Percentiles rank a stretch among this genome's conserved stretches.
Conservation (phyloP, 2,888 invertebrate genomes). For the Drosophila buzzatii region DNA sequence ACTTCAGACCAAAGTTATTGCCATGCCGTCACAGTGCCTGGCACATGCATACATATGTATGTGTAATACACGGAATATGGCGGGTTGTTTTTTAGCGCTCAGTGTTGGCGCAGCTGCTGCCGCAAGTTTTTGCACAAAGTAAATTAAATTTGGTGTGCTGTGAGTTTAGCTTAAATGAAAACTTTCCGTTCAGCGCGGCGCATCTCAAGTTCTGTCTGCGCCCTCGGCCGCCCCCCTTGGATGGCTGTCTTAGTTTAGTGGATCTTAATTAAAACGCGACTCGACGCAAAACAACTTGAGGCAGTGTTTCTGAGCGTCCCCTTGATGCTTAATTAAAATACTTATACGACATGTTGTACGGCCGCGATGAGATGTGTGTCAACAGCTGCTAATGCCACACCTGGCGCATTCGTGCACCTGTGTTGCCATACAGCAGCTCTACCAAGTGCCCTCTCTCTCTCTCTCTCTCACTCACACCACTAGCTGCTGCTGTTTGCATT, state of each 20-base stretch:
- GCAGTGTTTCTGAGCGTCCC: slow-evolving; percentile 62
- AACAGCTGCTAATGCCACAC: slow-evolving; percentile 75
- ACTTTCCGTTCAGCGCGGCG: slow-evolving; percentile 58
- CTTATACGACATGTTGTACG: slow-evolving; percentile 78
- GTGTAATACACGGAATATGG: slow-evolving; percentile 51
- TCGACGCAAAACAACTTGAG: slow-evolving; percentile 58
- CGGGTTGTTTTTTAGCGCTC: slow-evolving; percentile 22
- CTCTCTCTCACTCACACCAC: not conserved
- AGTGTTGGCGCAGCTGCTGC: slow-evolving; percentile 63
- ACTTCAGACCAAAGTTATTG: slow-evolving; percentile 50
- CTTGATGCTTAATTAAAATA: slow-evolving; percentile 81
- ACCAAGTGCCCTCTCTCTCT: slow-evolving; percentile 35
- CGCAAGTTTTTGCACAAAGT: slow-evolving; percentile 71
- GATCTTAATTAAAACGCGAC: slow-evolving; percentile 75
- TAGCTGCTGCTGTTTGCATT: slow-evolving; percentile 24
- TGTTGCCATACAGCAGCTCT: slow-evolving; percentile 34
- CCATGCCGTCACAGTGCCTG: slow-evolving; percentile 13
- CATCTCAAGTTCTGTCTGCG: slow-evolving; percentile 30
- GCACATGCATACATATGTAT: slow-evolving; percentile 6
- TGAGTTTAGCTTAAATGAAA: slow-evolving; percentile 75
- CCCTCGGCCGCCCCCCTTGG: not conserved
- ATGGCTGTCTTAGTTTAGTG: slow-evolving; percentile 63
- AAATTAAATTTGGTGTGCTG: slow-evolving; percentile 70
- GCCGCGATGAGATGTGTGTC: slow-evolving; percentile 61
- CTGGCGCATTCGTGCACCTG: slow-evolving; percentile 41